Evolutionary conservation across 1,140 invertebrate genomes (phyloP).

Genomic region (Helicoverpa zea): DNA sequence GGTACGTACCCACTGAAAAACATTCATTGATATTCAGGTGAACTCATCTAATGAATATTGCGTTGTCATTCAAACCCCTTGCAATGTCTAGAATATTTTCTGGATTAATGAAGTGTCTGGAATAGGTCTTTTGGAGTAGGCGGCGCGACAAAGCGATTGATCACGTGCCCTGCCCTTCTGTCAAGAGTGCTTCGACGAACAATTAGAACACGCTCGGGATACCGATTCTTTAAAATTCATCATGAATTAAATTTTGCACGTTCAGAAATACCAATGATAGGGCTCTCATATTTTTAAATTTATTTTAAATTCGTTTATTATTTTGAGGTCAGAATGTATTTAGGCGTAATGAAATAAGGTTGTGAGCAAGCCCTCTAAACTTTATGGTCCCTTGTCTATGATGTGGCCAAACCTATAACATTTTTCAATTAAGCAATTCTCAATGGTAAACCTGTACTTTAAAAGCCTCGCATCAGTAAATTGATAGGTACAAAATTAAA

Average conservation of each 20-base stretch:
- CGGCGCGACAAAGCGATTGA: slow-evolving; percentile 57
- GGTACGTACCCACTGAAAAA: neutral
- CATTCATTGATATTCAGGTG: too few species aligned
- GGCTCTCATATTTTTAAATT: neutral
- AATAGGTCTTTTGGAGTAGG: slow-evolving; percentile 12
- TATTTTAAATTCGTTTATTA: neutral
- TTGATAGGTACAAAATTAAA: slow-evolving; percentile 38
- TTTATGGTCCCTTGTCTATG: too few species aligned
- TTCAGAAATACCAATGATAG: slow-evolving; percentile 1
- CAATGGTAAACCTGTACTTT: too few species aligned
- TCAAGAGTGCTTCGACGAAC: slow-evolving; percentile 29
- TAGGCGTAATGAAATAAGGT: too few species aligned
- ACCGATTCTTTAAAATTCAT: slow-evolving; percentile 28
- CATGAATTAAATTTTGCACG: slow-evolving; percentile 37
- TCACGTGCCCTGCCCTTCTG: slow-evolving; percentile 48
- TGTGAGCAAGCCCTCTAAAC: too few species aligned
- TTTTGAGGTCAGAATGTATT: too few species aligned
- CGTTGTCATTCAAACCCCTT: neutral
- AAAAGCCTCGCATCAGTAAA: slow-evolving; percentile 14
- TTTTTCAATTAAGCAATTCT: too few species aligned
- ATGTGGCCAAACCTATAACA: too few species aligned
- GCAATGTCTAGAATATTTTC: neutral
- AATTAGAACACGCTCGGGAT: slow-evolving; percentile 40
- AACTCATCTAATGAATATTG: neutral
- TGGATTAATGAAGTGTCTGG: slow-evolving; percentile 16